Conservation (phyloP, 2,797 vertebrate species). For the Enteromius radiatus region DNA sequence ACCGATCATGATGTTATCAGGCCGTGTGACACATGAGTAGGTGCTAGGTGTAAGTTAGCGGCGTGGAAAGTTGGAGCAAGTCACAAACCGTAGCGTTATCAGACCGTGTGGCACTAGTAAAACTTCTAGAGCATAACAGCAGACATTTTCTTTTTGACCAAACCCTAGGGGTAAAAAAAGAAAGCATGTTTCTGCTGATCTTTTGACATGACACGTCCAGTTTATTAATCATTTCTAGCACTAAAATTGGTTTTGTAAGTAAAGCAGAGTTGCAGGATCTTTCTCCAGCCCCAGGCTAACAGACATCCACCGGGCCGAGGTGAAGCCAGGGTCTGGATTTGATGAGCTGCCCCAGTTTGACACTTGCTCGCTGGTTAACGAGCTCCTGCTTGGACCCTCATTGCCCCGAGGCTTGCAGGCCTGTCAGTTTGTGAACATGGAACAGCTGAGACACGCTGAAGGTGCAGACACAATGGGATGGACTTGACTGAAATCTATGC, state of each 20-base stretch:
- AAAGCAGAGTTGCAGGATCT: constrained; percentile 20
- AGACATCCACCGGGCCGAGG: constrained; percentile 49
- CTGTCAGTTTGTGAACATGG: constrained; percentile 76
- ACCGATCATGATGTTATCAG: constrained; percentile 34
- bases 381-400: constrained; percentile 72
- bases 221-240: background rate
- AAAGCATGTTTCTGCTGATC: constrained; percentile 1
- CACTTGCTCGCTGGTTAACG: constrained; percentile 86
- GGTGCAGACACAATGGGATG: constrained; percentile 9
- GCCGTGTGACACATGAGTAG: background rate
- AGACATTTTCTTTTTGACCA: background rate
- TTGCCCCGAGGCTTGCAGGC: constrained; percentile 62
- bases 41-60: constrained; percentile 4
- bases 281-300: constrained; percentile 42
- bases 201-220: constrained; percentile 12
- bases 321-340: constrained; percentile 68
- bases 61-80: constrained; percentile 35
- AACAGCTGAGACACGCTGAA: constrained; percentile 80
- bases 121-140: constrained; percentile 5
- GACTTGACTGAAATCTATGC: constrained; percentile 39
- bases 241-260: constrained; percentile 25
- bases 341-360: constrained; percentile 79
- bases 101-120: background rate
- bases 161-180: background rate
- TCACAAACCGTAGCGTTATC: constrained; percentile 7